Base-by-base conservation (phyloP, 2,888 invertebrate species). In the Drosophila peninsularis region DNA sequence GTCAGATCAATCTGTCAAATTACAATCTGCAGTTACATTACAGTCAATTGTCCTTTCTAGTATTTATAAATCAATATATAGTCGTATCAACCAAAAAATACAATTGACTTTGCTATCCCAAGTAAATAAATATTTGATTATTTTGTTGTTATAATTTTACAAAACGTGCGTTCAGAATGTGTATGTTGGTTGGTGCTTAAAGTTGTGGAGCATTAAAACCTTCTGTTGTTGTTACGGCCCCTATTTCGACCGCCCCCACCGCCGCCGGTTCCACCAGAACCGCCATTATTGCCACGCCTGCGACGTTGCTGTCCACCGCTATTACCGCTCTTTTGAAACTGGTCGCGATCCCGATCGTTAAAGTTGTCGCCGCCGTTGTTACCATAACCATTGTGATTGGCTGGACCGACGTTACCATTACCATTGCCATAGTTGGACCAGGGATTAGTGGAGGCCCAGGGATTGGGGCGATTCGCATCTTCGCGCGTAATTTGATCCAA, bases 161-260 rank as follows among this genome's bases (percentile, higher is more conserved):
- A 65, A 65, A 64, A 62, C 37, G 36, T 58, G 45, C 24, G 27
- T 30, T 49, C 7, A 73, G 75, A 78, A 66, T 81, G 75, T 78
- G 47, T 30, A 24, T 45, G n/a, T 39, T 13, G 52, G 24, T 34
- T 49, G 21, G 69, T 62, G 47, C 7, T 24, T 14, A 27, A 11
- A 44, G n/a, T 53, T 50, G 27, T 44, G 14, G 11, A 37, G n/a
- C n/a, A 54, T 61, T 87, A 91, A 63, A 90, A 91, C 17, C 90
- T 88, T 57, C 91, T 77, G 68, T 85, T 91, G 54, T 82, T 90
- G 55, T 88, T 87, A 9, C 90, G 91, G 14, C 80, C 81, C 0
- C 85, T 72, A 56, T 70, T 86, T 17, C 85, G 71, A 5, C 30
- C 30, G 30, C 75, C 80, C 21, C 64, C 61, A 24, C 52, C 24